phyloP scores from a whole-genome alignment of 1,140 invertebrate genomes.

The Drosophila bocqueti region DNA sequence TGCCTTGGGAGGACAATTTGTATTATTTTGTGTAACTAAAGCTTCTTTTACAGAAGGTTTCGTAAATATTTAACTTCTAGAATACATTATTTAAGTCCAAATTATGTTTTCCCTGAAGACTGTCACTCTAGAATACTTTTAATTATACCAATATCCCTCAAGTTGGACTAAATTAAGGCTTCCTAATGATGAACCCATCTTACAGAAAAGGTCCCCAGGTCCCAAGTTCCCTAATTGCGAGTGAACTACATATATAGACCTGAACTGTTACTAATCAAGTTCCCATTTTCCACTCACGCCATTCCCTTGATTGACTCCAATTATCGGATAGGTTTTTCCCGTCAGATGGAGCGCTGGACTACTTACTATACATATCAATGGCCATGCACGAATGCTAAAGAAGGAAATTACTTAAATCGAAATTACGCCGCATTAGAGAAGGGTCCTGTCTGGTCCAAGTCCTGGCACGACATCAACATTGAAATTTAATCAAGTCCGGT shows the following conservation, averaged over 20 bases:
- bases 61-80: background rate
- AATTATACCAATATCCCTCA: background rate
- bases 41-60: background rate
- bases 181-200: background rate
- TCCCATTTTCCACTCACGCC: conserved; percentile 16
- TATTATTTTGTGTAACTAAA: no score
- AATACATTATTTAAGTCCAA: background rate
- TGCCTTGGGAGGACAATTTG: background rate
- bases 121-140: background rate
- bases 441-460: conserved; percentile 23
- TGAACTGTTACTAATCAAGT: conserved; percentile 46
- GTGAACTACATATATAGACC: background rate
- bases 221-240: conserved; percentile 29
- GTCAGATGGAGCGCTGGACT: conserved; percentile 1
- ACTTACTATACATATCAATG: conserved; percentile 36
- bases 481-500: conserved; percentile 82
- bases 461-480: conserved; percentile 59
- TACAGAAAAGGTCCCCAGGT: background rate
- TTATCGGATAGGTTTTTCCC: conserved; percentile 49
- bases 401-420: conserved; percentile 76
- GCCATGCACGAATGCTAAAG: conserved; percentile 58
- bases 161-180: conserved; percentile 7
- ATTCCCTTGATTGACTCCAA: conserved; percentile 70
- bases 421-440: conserved; percentile 78
- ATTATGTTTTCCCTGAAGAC: background rate